These are phyloP conservation scores for Heliconius erato DNA, from an alignment of 2,888 invertebrate species.

Conservation along the genomic window DNA sequence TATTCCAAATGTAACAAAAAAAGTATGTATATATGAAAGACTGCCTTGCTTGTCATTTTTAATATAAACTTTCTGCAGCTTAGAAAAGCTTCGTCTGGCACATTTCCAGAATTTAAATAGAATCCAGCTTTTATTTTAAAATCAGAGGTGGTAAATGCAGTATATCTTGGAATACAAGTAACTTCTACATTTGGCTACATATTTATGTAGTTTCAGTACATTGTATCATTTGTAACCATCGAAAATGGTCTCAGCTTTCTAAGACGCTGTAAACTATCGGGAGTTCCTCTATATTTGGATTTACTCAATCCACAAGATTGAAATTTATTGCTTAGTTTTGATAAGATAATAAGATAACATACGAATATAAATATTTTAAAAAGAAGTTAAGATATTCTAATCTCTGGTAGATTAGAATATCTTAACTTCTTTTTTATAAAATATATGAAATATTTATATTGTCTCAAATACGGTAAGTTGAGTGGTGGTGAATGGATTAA, in stretches of 20 bases:
- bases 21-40: not conserved
- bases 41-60: not conserved
- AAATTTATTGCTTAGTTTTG: not conserved
- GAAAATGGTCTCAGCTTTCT: not conserved
- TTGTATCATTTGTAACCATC: not conserved
- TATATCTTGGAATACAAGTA: constrained; percentile 10
- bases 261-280: not conserved
- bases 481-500: too few relatives aligned
- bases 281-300: not conserved
- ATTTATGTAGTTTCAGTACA: not conserved
- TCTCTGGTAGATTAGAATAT: too few relatives aligned
- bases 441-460: too few relatives aligned
- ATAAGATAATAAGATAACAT: not conserved
- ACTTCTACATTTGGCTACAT: constrained; percentile 6
- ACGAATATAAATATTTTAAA: not conserved
- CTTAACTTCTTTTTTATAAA: too few relatives aligned
- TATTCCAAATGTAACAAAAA: not conserved
- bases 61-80: constrained; percentile 22
- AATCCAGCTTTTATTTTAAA: constrained; percentile 23
- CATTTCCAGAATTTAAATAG: constrained; percentile 25
- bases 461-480: too few relatives aligned
- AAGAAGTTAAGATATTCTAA: too few relatives aligned
- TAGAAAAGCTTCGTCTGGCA: constrained; percentile 24
- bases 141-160: constrained; percentile 20
- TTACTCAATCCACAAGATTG: not conserved